These are phyloP conservation scores for Enteromius trimaculatus DNA, from an alignment of 2,797 vertebrate species.

Conservation along the genomic window DNA sequence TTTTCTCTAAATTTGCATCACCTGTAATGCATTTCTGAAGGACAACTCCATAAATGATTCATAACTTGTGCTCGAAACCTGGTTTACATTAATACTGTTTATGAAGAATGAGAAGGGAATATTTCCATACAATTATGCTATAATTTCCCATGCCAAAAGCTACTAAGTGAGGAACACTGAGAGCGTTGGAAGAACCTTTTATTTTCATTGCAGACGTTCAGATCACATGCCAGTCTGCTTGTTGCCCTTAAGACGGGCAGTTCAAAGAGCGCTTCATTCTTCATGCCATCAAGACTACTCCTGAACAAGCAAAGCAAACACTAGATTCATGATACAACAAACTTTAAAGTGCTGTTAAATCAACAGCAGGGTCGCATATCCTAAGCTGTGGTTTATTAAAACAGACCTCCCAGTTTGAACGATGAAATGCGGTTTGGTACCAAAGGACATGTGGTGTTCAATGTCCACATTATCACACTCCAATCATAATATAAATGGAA, in stretches of 20 bases:
- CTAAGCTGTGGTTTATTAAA: constrained; percentile 54
- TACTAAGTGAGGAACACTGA: constrained; percentile 42
- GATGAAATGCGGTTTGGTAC: constrained; percentile 56
- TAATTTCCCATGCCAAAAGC: constrained; percentile 38
- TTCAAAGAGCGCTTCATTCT: constrained; percentile 45
- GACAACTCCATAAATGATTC: constrained; percentile 16
- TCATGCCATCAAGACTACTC: constrained; percentile 46
- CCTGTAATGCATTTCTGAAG: constrained; percentile 3
- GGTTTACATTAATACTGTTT: constrained; percentile 41
- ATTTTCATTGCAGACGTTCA: constrained; percentile 49
- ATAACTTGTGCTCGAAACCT: not conserved
- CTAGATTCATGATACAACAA: constrained; percentile 59
- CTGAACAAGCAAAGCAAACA: constrained; percentile 56
- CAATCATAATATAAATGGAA: constrained; percentile 48
- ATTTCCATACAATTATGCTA: constrained; percentile 36
- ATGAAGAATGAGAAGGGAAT: constrained; percentile 32
- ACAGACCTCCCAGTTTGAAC: constrained; percentile 59
- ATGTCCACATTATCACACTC: constrained; percentile 45
- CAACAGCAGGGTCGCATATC: constrained; percentile 36
- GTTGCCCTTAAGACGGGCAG: constrained; percentile 24
- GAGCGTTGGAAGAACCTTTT: constrained; percentile 48
- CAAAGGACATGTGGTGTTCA: constrained; percentile 53
- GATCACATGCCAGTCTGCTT: constrained; percentile 46
- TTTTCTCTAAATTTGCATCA: not conserved
- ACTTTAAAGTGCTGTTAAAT: constrained; percentile 51